These are phyloP conservation scores for Cirrhinus mrigala DNA, from an alignment of 2,797 vertebrate species.

Conservation along the genomic window DNA sequence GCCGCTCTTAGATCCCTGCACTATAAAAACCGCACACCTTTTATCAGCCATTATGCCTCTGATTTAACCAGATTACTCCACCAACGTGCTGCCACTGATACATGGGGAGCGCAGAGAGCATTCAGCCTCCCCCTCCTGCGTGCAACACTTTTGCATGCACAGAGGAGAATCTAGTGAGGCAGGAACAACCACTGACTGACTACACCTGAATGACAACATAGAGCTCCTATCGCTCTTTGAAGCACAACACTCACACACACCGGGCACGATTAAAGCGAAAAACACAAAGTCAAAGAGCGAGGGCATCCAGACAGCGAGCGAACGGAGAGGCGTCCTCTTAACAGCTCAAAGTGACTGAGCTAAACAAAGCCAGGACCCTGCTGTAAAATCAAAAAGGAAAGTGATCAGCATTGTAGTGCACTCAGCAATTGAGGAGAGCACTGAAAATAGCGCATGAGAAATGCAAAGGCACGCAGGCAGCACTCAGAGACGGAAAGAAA, in stretches of 20 bases:
- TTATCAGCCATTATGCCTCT: slow-evolving; percentile 76
- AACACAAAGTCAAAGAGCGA: slow-evolving; percentile 28
- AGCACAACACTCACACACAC: slow-evolving; percentile 30
- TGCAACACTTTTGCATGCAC: slow-evolving; percentile 47
- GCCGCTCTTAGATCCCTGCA: slow-evolving; percentile 45
- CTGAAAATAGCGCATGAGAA: slow-evolving; percentile 36
- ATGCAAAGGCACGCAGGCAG: slow-evolving; percentile 27
- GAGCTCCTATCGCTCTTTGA: slow-evolving; percentile 39
- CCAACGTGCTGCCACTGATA: slow-evolving; percentile 42
- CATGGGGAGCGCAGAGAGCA: slow-evolving; percentile 4
- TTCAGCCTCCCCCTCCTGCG: slow-evolving; percentile 33
- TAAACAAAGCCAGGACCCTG: slow-evolving; percentile 46
- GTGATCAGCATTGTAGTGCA: slow-evolving; percentile 47
- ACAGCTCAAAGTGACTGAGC: slow-evolving; percentile 39
- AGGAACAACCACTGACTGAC: slow-evolving; percentile 41
- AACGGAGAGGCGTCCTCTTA: slow-evolving; percentile 1
- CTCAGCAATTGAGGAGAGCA: slow-evolving; percentile 46
- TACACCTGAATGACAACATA: slow-evolving; percentile 45
- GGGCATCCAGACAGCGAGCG: not conserved
- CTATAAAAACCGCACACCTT: slow-evolving; percentile 73
- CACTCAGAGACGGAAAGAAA: slow-evolving; percentile 33
- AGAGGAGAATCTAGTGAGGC: slow-evolving; percentile 24
- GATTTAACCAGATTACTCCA: slow-evolving; percentile 78
- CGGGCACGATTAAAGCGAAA: slow-evolving; percentile 10
- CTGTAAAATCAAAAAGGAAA: slow-evolving; percentile 45